Evolutionary conservation across 2,113 vertebrate genomes (phyloP).

Genomic region (Micromys minutus): DNA sequence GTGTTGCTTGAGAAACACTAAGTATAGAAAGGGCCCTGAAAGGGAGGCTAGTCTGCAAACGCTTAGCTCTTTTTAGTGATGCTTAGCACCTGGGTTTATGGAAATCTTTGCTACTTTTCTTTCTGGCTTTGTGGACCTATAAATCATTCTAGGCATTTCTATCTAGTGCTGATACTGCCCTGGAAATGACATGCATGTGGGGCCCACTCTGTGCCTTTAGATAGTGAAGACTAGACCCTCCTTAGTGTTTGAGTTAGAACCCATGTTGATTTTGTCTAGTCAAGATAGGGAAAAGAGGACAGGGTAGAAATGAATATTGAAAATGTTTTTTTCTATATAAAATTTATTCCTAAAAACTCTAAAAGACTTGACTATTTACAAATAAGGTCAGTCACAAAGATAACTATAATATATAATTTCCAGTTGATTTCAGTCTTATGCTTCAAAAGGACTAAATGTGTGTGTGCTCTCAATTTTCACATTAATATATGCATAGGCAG

Average conservation of each 20-base stretch:
- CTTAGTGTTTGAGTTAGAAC: neutral
- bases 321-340: conserved; percentile 36
- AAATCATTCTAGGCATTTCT: neutral
- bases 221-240: neutral
- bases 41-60: neutral
- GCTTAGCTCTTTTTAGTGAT: conserved; percentile 10
- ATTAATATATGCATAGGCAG: neutral
- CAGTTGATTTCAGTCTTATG: neutral
- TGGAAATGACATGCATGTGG: neutral
- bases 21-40: conserved; percentile 33
- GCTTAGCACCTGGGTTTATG: neutral
- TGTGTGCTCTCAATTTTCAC: neutral
- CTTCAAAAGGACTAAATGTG: neutral
- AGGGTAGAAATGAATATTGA: conserved; percentile 51
- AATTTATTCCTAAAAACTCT: conserved; percentile 49
- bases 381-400: neutral
- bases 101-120: neutral
- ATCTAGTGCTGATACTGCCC: neutral
- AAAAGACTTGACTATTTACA: conserved; percentile 1
- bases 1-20: conserved; percentile 57
- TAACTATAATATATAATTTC: neutral
- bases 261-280: neutral
- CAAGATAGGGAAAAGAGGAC: conserved; percentile 51
- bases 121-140: neutral
- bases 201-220: neutral